A percentile compares a stretch with the other conserved stretches of the same genome.
These are phyloP conservation scores for Pachyramphus minor DNA, from an alignment of 2,113 vertebrate species.

Conservation along the genomic window DNA sequence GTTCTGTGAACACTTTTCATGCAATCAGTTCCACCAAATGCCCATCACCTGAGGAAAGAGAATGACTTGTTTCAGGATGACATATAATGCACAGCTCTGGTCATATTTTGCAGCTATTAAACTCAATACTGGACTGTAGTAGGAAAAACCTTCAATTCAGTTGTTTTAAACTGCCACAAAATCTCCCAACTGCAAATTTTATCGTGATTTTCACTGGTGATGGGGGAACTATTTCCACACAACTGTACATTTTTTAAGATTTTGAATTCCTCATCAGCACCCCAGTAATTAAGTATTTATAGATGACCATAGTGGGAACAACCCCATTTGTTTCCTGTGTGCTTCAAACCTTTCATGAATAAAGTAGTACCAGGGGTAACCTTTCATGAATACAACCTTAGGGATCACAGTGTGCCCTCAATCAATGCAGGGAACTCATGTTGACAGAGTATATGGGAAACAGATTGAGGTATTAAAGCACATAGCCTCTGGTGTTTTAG, in stretches of 20 bases:
- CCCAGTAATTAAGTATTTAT: slow-evolving; percentile 40
- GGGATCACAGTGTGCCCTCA: slow-evolving; percentile 50
- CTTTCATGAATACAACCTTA: slow-evolving; percentile 54
- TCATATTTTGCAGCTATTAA: slow-evolving; percentile 25
- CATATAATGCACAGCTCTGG: background rate
- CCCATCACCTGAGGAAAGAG: background rate
- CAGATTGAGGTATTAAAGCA: slow-evolving; percentile 63
- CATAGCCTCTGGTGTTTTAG: slow-evolving; percentile 57
- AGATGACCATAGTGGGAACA: background rate
- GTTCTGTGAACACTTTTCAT: slow-evolving; percentile 18
- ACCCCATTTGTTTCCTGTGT: slow-evolving; percentile 16
- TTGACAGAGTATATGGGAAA: slow-evolving; percentile 64
- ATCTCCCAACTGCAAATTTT: background rate
- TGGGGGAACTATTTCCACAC: background rate
- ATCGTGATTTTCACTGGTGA: background rate
- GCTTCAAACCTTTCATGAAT: slow-evolving; percentile 32
- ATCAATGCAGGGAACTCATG: slow-evolving; percentile 48
- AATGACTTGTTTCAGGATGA: background rate
- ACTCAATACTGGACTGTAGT: background rate
- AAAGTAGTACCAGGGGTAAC: slow-evolving; percentile 46
- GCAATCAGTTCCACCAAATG: slow-evolving; percentile 47
- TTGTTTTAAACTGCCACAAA: slow-evolving; percentile 32
- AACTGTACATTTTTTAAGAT: background rate
- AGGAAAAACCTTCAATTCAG: background rate
- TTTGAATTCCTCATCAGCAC: background rate